Base-by-base conservation (phyloP, 1,140 invertebrate species). In the Aphaenogaster floridana region DNA sequence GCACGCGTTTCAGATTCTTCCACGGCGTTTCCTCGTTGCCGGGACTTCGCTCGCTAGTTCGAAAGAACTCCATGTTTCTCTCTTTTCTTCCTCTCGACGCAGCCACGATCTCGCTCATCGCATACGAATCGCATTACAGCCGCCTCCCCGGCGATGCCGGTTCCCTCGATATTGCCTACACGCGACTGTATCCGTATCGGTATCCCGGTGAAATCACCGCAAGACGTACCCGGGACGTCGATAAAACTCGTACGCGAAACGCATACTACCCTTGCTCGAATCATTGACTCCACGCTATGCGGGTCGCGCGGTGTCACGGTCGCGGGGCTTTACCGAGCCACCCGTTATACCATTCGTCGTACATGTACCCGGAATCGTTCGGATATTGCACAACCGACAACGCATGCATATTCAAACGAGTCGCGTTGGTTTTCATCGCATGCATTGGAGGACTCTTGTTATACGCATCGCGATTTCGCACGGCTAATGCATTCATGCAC, bases 381-480 rank as follows among this genome's bases (percentile, higher is more conserved):
- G 79, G 36, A 45, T 81, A 81, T 71, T 57, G 63, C 64, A 42
- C 66, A 15, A 52, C 64, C 63, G 78, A 81, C 79, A 48, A 57
- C 39, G 79, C 64, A 81, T 81, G 79, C 66, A 81, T 81, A 81
- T 81, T 81, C 79, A 81, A 81, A 71, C 66, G 63, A 2, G 36
- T 17, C 45, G 48, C 78, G 63, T 81, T 71, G 63, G 50, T 81
- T 71, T 81, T 81, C 79, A 81, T 81, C 79, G 52, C 52, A 28
- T 39, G 79, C 79, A 45, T 54, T 42, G 13, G 21, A 57, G 79
- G 64, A 81, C 79, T 81, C 79, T 81, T 81, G 79, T 81, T 81
- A 69, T 54, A 81, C 78, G 63, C 78, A 52, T 81, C 79, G 66
- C 79, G 66, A 81, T 81, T 81, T 71, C 79, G 52, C 79, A 45